Evolutionary conservation across 2,113 vertebrate genomes (phyloP).

Genomic region (Elgaria multicarinata): DNA sequence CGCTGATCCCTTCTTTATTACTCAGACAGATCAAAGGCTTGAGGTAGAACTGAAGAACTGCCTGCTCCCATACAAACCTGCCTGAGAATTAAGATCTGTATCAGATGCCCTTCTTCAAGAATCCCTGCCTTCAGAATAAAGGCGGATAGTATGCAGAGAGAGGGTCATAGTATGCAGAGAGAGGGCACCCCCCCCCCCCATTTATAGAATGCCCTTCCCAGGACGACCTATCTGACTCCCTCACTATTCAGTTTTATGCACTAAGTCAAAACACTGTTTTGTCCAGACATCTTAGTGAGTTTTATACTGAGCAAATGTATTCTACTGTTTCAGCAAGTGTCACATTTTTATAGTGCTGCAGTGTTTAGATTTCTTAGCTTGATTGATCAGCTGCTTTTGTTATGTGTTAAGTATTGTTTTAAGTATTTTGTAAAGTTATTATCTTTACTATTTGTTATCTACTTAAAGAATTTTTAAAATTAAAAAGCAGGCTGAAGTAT

Average conservation of each 20-base stretch:
- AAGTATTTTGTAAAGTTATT: background rate
- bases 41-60: background rate
- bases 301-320: background rate
- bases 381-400: background rate
- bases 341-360: background rate
- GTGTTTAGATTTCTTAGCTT: background rate
- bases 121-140: background rate
- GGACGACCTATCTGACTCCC: background rate
- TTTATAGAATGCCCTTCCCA: background rate
- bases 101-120: background rate
- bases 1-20: conserved; percentile 5
- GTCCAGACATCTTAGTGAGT: background rate
- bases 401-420: background rate
- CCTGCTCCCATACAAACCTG: background rate
- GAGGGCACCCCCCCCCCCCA: too few species aligned
- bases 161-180: background rate
- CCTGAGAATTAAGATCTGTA: background rate
- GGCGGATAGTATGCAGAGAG: background rate
- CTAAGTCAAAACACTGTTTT: background rate
- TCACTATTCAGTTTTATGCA: background rate
- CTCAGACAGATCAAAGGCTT: background rate
- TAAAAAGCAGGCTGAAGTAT: too few species aligned
- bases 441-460: background rate
- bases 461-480: background rate
- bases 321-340: background rate